phyloP scores from a whole-genome alignment of 2,113 vertebrate species.

The Syngnathus scovelli region DNA sequence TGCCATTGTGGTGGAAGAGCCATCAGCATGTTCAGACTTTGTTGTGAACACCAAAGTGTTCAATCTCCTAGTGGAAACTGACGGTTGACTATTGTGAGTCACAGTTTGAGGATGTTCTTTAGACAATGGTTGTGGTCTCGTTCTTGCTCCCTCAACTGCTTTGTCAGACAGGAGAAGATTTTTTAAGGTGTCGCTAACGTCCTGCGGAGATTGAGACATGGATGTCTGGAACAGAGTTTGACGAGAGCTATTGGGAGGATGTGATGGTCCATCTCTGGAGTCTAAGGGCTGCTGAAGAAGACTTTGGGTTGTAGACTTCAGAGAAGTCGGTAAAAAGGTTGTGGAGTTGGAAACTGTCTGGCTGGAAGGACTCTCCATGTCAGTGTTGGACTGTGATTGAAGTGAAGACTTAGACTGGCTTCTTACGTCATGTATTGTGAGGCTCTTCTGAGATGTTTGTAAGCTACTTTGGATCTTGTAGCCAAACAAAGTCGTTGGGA shows the following conservation, averaged over 20 bases:
- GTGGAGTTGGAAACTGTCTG: not conserved
- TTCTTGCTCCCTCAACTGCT: not conserved
- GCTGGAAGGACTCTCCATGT: not conserved
- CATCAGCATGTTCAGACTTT: not conserved
- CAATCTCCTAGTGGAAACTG: not conserved
- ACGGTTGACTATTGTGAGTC: not conserved
- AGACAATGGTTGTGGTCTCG: not conserved
- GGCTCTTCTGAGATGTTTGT: not conserved
- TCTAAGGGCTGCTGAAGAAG: not conserved
- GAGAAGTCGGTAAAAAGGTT: not conserved
- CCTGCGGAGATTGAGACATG: not conserved
- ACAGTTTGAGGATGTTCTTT: not conserved
- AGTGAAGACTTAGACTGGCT: not conserved
- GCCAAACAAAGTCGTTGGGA: not conserved
- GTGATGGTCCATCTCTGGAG: not conserved
- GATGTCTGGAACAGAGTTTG: not conserved
- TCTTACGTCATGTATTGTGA: not conserved
- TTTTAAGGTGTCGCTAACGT: not conserved
- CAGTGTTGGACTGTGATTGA: not conserved
- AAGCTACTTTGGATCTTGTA: not conserved
- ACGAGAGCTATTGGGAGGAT: not conserved
- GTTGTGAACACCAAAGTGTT: not conserved
- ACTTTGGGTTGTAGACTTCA: not conserved
- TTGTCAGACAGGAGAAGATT: not conserved
- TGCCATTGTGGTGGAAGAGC: not conserved